Evolutionary conservation across 92 coral and sea anemone genomes (phyloP).

Genomic region (Umimayanthus chanpuru): DNA sequence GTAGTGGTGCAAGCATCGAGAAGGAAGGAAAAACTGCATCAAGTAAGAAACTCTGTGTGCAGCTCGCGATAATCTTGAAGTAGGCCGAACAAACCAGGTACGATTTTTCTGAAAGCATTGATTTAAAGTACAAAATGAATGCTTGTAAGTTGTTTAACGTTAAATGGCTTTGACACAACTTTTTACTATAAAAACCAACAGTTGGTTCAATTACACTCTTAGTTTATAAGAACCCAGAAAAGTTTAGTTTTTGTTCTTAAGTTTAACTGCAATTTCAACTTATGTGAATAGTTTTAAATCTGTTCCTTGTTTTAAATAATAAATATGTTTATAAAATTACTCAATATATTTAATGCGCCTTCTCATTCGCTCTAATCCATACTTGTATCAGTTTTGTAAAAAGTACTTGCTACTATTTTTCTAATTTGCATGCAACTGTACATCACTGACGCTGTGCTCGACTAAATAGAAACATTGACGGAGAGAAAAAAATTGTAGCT

Average conservation of each 20-base stretch:
- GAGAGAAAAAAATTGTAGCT: no score
- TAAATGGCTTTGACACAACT: no score
- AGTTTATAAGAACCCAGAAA: no score
- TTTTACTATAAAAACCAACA: not conserved
- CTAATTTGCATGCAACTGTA: not conserved
- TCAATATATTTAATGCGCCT: not conserved
- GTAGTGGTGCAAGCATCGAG: not conserved
- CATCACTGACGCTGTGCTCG: no score
- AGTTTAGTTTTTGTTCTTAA: not conserved
- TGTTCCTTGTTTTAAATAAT: not conserved
- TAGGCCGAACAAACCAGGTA: not conserved
- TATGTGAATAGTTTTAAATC: not conserved
- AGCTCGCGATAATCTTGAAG: not conserved
- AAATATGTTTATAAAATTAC: not conserved
- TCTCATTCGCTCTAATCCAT: not conserved
- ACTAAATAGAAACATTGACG: no score
- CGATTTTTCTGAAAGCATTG: not conserved
- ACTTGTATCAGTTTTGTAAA: not conserved
- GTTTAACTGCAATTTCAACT: not conserved
- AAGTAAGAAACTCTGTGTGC: not conserved
- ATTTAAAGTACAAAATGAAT: no score
- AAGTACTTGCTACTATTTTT: not conserved
- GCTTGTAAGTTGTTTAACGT: no score
- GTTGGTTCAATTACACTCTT: not conserved
- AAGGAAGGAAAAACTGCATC: not conserved